These are phyloP conservation scores for Paradisaea rubra DNA, from an alignment of 2,113 vertebrate genomes.

Conservation along the genomic window DNA sequence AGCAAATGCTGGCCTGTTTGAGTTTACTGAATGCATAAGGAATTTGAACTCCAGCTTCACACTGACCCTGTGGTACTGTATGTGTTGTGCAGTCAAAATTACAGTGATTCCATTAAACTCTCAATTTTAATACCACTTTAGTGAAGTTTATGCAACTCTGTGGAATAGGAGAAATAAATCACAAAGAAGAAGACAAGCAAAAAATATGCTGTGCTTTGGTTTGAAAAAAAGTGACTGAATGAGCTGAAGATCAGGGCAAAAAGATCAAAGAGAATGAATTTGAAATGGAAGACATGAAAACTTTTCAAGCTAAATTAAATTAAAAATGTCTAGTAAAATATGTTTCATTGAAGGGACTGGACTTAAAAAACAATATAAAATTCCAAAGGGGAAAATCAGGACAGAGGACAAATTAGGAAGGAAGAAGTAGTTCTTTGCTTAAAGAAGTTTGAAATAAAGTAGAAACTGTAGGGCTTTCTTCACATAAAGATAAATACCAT, in stretches of 20 bases:
- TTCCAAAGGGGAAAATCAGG: not conserved
- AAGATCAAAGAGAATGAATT: not conserved
- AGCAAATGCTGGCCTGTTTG: not conserved
- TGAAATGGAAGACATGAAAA: not conserved
- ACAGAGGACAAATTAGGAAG: not conserved
- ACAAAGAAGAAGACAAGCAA: not conserved
- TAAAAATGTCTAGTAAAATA: not conserved
- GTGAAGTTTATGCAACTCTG: not conserved
- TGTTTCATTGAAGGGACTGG: not conserved
- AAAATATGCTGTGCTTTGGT: not conserved
- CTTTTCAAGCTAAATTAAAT: not conserved
- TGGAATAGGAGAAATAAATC: not conserved
- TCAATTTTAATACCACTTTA: not conserved
- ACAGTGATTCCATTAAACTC: not conserved
- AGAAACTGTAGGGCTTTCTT: not conserved
- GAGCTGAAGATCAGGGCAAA: not conserved
- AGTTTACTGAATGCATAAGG: not conserved
- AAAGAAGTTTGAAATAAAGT: not conserved
- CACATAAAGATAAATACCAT: not conserved
- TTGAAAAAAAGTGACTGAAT: not conserved
- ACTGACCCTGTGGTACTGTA: not conserved
- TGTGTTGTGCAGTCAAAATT: not conserved
- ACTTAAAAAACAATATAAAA: not conserved
- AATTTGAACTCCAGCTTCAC: not conserved
- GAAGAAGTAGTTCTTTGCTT: not conserved